Evolutionary conservation across 1,140 invertebrate genomes (phyloP).

Genomic region (Agrilus planipennis): DNA sequence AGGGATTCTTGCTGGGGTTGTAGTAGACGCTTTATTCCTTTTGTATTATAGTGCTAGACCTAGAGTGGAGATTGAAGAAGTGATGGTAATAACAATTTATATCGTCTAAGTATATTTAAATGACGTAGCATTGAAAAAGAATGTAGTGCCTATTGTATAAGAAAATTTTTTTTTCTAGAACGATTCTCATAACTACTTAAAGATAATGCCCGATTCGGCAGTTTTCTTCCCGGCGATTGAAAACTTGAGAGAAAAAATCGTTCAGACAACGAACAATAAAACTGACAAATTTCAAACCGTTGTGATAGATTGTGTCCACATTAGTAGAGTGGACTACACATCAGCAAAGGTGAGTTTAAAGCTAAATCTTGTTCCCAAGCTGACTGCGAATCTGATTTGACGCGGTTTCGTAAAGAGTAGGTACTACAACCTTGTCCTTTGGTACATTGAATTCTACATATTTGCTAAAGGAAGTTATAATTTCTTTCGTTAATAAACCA

Average conservation of each 20-base stretch:
- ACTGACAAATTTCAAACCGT: slow-evolving; percentile 23
- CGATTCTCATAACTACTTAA: slow-evolving; percentile 29
- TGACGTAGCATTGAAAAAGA: background rate
- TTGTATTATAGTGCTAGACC: slow-evolving; percentile 70
- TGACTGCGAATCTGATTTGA: too few species aligned
- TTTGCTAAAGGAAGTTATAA: too few species aligned
- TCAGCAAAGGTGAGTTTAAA: slow-evolving; percentile 39
- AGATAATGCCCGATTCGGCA: slow-evolving; percentile 43
- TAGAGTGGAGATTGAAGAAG: slow-evolving; percentile 42
- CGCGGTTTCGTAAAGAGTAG: too few species aligned
- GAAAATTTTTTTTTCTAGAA: slow-evolving; percentile 3
- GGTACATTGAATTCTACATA: too few species aligned
- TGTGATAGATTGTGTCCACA: slow-evolving; percentile 42
- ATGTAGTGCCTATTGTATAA: background rate
- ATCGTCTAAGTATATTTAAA: slow-evolving; percentile 1
- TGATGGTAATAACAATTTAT: slow-evolving; percentile 12
- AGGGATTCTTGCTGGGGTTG: slow-evolving; percentile 73
- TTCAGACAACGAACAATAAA: slow-evolving; percentile 33
- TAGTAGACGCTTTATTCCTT: slow-evolving; percentile 62
- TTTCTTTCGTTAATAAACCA: too few species aligned
- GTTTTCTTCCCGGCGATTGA: slow-evolving; percentile 51
- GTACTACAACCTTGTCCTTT: too few species aligned
- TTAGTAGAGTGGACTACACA: slow-evolving; percentile 44
- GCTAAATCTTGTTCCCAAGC: too few species aligned
- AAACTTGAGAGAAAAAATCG: slow-evolving; percentile 43